Conservation (phyloP, 2,113 vertebrate species). For the Poecilia latipinna region DNA sequence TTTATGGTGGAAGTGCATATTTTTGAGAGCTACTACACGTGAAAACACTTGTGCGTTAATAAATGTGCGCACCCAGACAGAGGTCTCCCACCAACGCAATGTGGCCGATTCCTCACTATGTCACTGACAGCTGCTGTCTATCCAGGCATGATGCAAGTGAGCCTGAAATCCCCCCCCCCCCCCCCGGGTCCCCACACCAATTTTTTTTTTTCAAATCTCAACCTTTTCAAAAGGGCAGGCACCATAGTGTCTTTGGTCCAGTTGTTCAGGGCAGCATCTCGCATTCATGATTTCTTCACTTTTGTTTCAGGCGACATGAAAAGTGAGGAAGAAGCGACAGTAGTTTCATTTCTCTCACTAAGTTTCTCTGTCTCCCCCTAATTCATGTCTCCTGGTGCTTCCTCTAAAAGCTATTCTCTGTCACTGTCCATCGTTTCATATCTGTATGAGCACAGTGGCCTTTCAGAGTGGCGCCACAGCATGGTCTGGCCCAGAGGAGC, state of each 20-base stretch:
- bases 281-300: conserved; percentile 43
- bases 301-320: conserved; percentile 27
- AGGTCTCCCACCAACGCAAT: conserved; percentile 56
- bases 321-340: conserved; percentile 9
- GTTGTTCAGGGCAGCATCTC: conserved; percentile 33
- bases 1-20: neutral
- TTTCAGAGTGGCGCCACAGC: conserved; percentile 61
- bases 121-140: conserved; percentile 33
- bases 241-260: conserved; percentile 33
- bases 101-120: conserved; percentile 48
- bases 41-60: neutral
- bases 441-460: conserved; percentile 64
- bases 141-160: conserved; percentile 27
- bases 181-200: too few relatives aligned
- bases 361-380: conserved; percentile 51
- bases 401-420: conserved; percentile 63
- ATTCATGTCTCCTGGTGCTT: conserved; percentile 56
- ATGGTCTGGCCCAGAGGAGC: conserved; percentile 51
- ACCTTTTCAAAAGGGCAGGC: conserved; percentile 65
- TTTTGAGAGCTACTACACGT: neutral
- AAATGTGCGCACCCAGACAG: conserved; percentile 18
- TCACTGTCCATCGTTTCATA: conserved; percentile 60
- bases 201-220: conserved; percentile 59
- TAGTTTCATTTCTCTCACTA: conserved; percentile 15
- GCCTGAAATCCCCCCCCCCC: conserved; percentile 28